phyloP scores from a whole-genome alignment of 1,140 invertebrate species.

The Polypedilum vanderplanki region DNA sequence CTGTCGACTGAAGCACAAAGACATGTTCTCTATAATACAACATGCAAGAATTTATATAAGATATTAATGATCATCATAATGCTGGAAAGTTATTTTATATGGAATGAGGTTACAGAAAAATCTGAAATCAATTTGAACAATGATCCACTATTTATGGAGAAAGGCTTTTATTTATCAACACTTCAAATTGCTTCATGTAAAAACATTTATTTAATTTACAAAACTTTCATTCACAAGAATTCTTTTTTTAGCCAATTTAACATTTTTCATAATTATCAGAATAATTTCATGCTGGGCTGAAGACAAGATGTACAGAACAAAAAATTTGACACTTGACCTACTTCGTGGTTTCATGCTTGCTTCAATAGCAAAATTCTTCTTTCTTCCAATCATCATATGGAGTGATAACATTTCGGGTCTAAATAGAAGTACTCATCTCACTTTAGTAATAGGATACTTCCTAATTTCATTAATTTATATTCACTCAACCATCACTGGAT shows the following conservation, averaged over 20 bases:
- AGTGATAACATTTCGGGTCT: slow-evolving; percentile 43
- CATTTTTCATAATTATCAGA: slow-evolving; percentile 33
- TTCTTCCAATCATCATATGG: slow-evolving; percentile 49
- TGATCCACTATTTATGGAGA: slow-evolving; percentile 26
- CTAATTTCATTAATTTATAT: slow-evolving; percentile 37
- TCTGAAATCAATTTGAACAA: slow-evolving; percentile 5
- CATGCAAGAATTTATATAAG: slow-evolving; percentile 21
- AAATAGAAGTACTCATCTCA: slow-evolving; percentile 37
- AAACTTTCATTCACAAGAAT: slow-evolving; percentile 36
- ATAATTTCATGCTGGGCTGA: slow-evolving; percentile 31
- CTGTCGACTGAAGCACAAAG: slow-evolving; percentile 71
- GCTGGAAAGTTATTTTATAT: slow-evolving; percentile 3
- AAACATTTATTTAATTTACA: slow-evolving; percentile 33
- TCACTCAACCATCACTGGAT: slow-evolving; percentile 32
- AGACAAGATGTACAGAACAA: not conserved
- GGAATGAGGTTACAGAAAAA: not conserved
- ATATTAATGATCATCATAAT: not conserved
- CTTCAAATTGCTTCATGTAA: not conserved
- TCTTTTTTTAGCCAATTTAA: slow-evolving; percentile 30
- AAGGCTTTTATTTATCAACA: slow-evolving; percentile 9
- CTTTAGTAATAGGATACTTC: slow-evolving; percentile 38
- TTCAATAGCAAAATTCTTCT: slow-evolving; percentile 46
- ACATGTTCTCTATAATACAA: slow-evolving; percentile 71
- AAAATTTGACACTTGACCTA: slow-evolving; percentile 33
- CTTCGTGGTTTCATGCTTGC: slow-evolving; percentile 45